A percentile compares a stretch with the other conserved stretches of the same genome.
Evolutionary conservation across 1,140 invertebrate species (phyloP).

Genomic region (Megalopta genalis): DNA sequence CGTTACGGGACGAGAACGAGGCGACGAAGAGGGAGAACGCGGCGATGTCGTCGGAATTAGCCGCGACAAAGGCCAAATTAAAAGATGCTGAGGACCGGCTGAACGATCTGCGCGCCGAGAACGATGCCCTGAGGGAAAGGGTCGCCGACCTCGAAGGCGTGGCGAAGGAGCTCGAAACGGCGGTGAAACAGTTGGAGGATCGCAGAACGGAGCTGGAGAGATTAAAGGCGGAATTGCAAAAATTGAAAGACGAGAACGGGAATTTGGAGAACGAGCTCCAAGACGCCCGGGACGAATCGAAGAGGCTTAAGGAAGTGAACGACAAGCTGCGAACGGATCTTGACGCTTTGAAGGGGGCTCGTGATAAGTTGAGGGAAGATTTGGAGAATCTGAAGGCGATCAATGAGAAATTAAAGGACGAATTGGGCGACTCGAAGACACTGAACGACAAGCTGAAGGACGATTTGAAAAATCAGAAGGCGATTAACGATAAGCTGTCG

Average conservation of each 20-base stretch:
- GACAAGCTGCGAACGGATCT: background rate
- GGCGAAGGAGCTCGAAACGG: conserved; percentile 7
- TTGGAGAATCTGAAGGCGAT: background rate
- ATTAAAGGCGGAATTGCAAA: conserved; percentile 2
- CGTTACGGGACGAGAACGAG: background rate
- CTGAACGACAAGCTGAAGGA: background rate
- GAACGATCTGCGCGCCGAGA: conserved; percentile 32
- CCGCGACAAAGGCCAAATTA: conserved; percentile 27
- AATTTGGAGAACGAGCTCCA: conserved; percentile 2
- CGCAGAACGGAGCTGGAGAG: conserved; percentile 16
- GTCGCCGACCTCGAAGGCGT: conserved; percentile 15
- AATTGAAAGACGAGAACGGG: conserved; percentile 21
- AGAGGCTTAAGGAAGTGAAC: background rate
- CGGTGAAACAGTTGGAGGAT: conserved; percentile 32
- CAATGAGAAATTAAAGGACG: background rate
- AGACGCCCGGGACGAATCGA: background rate
- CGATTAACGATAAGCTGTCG: background rate
- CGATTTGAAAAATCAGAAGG: background rate
- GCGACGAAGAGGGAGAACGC: conserved; percentile 9
- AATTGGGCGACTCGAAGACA: background rate
- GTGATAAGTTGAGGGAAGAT: background rate
- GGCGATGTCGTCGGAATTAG: conserved; percentile 26
- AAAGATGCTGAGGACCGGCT: conserved; percentile 19
- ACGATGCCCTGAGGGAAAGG: conserved; percentile 42
- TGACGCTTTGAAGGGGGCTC: background rate